Evolutionary conservation across 2,113 vertebrate species (phyloP), one percentile per base, ranked within the genome.

Genomic region (Callospermophilus lateralis): DNA sequence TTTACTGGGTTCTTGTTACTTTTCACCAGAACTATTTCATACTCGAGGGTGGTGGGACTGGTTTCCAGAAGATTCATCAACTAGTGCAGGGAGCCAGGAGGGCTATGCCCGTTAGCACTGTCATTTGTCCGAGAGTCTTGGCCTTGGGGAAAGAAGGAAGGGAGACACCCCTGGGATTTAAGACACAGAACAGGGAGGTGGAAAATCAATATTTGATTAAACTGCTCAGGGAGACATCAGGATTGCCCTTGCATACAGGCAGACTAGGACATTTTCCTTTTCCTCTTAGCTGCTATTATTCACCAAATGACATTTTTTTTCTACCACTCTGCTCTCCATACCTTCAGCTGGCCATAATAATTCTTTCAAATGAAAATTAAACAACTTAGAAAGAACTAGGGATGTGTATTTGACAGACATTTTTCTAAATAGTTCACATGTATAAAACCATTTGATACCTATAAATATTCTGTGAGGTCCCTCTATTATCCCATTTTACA

Each of bases 171-270:
- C 19, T 84, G 55, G 79, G 63, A 24, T 45, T 37, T 12, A 83
- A 51, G 9, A 6, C 88, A 37, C 48, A 65, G 32, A n/a, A 79
- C 79, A 65, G 12, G 24, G 4, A 7, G 48, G 53, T 55, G 12
- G 80, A 70, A 83, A 84, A 79, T 70, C 15, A 55, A n/a, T 93
- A 78, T 85, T 80, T 80, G 42, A 37, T 65, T 77, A 65, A n/a
- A n/a, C 37, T 28, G 65, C 8, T 26, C 20, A 32, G 28, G 28
- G 13, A 77, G 28, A 32, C 11, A 24, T 39, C 48, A 77, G 19
- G 86, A 51, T 53, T 37, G 4, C 48, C n/a, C 91, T 39, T 9
- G 4, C 8, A 11, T 42, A 5, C 45, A 55, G 34, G 16, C 51
- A n/a, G 30, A 15, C 65, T 65, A 78, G 20, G 79, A 61, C 1